A percentile compares a stretch with the other conserved stretches of the same genome.
Conservation (phyloP, 2,888 invertebrate species). For the Lasioglossum leucozonium region DNA sequence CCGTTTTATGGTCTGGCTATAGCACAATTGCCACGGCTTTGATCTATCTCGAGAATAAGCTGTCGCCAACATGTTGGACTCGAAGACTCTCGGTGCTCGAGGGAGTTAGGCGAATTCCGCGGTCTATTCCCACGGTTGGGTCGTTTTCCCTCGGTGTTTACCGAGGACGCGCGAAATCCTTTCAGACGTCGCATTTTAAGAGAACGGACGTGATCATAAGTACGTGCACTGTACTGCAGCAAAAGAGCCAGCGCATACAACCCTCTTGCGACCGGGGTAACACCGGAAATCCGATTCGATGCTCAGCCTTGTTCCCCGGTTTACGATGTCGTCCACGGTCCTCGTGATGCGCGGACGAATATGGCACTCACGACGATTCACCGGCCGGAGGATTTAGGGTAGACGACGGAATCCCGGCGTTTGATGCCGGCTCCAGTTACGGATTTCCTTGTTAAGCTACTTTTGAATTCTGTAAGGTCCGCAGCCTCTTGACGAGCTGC, state of each 20-base stretch:
- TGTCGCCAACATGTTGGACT: conserved; percentile 5
- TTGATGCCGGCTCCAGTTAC: conserved; percentile 23
- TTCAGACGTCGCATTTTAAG: conserved; percentile 24
- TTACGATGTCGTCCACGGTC: conserved; percentile 18
- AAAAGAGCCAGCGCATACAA: background rate
- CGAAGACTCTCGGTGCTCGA: background rate
- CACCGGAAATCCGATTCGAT: conserved; percentile 40
- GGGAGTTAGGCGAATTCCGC: conserved; percentile 34
- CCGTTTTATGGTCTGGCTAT: too few relatives aligned
- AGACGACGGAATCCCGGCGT: conserved; percentile 11
- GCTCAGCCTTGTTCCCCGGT: conserved; percentile 13
- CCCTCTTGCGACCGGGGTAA: conserved; percentile 27
- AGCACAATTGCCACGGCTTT: too few relatives aligned
- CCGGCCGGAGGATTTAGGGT: background rate
- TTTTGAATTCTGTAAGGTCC: conserved; percentile 3
- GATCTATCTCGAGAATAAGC: background rate
- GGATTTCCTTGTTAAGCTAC: conserved; percentile 5
- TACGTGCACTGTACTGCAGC: conserved; percentile 1
- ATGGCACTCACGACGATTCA: background rate
- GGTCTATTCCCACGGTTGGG: conserved; percentile 9
- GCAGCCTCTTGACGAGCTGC: background rate
- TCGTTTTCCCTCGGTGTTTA: conserved; percentile 19
- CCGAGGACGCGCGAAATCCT: conserved; percentile 35
- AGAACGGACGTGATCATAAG: conserved; percentile 39
- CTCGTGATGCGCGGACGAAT: background rate